Evolutionary conservation across 2,888 invertebrate species (phyloP).

Genomic region (Erebia epiphron): DNA sequence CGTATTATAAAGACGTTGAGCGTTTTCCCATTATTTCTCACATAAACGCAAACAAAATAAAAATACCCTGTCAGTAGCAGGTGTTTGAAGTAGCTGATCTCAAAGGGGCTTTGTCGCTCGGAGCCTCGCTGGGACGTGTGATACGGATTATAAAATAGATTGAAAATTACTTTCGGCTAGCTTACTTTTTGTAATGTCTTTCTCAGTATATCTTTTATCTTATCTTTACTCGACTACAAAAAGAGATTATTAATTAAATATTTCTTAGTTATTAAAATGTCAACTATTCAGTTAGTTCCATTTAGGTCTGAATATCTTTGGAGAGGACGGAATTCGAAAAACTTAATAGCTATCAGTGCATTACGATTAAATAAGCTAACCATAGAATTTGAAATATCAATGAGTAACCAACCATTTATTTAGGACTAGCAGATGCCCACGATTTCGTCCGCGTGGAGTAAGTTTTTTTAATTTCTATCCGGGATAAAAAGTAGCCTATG

Average conservation of each 20-base stretch:
- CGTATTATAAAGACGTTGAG: constrained; percentile 19
- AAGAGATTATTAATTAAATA: too few species aligned
- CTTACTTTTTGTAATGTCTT: constrained; percentile 8
- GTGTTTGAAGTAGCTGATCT: constrained; percentile 52
- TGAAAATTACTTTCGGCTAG: constrained; percentile 75
- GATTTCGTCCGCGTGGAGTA: too few species aligned
- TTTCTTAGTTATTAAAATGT: neutral
- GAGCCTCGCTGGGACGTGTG: constrained; percentile 49
- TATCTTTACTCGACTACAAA: too few species aligned
- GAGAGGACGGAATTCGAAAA: neutral
- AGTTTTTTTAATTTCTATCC: too few species aligned
- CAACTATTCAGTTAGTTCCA: neutral
- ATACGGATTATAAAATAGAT: constrained; percentile 80
- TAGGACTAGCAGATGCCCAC: neutral
- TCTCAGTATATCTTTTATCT: neutral
- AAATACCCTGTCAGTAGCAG: constrained; percentile 48
- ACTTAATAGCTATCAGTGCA: neutral
- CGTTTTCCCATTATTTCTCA: constrained; percentile 34
- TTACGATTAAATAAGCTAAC: neutral
- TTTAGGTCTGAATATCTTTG: neutral
- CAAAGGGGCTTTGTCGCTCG: constrained; percentile 26
- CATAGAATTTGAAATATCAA: neutral
- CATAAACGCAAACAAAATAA: constrained; percentile 38
- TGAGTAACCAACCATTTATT: neutral
- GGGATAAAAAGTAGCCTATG: too few species aligned